A percentile compares a stretch with the other conserved stretches of the same genome.
phyloP scores from a whole-genome alignment of 1,140 invertebrate genomes.

The Drosophila nikananu region DNA sequence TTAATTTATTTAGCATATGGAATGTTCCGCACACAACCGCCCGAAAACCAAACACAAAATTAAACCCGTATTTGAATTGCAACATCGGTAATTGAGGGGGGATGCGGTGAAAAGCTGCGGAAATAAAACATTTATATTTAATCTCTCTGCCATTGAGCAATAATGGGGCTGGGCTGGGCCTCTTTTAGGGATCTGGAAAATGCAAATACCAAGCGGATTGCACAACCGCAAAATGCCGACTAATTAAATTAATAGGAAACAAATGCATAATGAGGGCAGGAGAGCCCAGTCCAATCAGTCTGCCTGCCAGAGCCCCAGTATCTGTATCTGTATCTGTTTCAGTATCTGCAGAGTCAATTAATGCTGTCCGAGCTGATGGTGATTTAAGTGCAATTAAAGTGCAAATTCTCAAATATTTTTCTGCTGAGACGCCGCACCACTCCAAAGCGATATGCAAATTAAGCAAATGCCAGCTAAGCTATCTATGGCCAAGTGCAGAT shows the following conservation, averaged over 20 bases:
- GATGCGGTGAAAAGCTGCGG: neutral
- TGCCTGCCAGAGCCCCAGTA: neutral
- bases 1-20: constrained; percentile 78
- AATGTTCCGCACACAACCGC: constrained; percentile 57
- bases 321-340: constrained; percentile 28
- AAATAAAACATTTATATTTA: constrained; percentile 56
- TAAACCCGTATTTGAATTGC: constrained; percentile 64
- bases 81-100: constrained; percentile 24
- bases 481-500: constrained; percentile 38
- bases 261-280: constrained; percentile 65
- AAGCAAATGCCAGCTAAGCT: constrained; percentile 72
- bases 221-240: constrained; percentile 71
- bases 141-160: constrained; percentile 23
- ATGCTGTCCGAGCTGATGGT: constrained; percentile 57
- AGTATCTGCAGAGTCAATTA: constrained; percentile 67
- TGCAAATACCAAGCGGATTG: constrained; percentile 41
- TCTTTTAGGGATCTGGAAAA: constrained; percentile 17
- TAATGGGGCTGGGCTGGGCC: constrained; percentile 8
- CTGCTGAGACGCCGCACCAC: constrained; percentile 45
- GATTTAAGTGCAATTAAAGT: constrained; percentile 73
- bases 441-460: constrained; percentile 72
- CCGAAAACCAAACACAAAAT: constrained; percentile 51
- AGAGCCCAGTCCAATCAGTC: constrained; percentile 32
- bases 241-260: constrained; percentile 80
- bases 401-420: constrained; percentile 65